Base-by-base conservation (phyloP, 92 coral and sea anemone species). In the Epizoanthus ramosus region DNA sequence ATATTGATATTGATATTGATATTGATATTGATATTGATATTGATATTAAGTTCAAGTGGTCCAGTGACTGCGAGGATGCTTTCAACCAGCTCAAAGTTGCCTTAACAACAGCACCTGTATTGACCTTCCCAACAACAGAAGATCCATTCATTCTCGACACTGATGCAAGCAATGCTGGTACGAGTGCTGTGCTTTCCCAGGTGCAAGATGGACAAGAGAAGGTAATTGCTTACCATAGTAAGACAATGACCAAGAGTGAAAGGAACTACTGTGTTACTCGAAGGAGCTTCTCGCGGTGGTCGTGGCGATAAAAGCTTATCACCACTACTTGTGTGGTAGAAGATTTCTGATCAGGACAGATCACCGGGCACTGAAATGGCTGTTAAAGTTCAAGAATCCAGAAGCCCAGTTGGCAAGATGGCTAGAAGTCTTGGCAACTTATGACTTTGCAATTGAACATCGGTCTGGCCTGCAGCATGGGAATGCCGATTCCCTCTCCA, bases 401-500 rank as follows among this genome's bases (percentile, higher is more conserved):
- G 76, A 71, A 71, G 76, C 60, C 35, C 59, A 45, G 68, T 53
- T 80, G 25, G 81, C 80, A 59, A 67, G 87, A 63, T 90, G 90
- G 76, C 52, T 90, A 5, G 85, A 86, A 68, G 60, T 69, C 6
- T 61, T 83, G 5, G 91, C 79, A 10, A 88, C 85, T 18, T 83
- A 87, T 21, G 76, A 83, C 28, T 74, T 88, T 9, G 33, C 15
- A 1, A 64, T 88, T 60, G 60, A 81, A 45, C 87, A 86, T 63
- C 74, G 83, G n/a, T 17, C 61, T 41, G 90, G 88, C n/a, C 19
- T 21, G 35, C 73, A 56, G 21, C 90, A 86, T 16, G 58, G 79
- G 8, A 90, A 90, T 83, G 90, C 86, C 24, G 87, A 77, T 63
- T 80, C 85, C 45, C 87, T 86, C 15, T 85, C 85, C 12, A 75